Conservation (phyloP, 1,140 invertebrate genomes). For the Polypedilum pembai region DNA sequence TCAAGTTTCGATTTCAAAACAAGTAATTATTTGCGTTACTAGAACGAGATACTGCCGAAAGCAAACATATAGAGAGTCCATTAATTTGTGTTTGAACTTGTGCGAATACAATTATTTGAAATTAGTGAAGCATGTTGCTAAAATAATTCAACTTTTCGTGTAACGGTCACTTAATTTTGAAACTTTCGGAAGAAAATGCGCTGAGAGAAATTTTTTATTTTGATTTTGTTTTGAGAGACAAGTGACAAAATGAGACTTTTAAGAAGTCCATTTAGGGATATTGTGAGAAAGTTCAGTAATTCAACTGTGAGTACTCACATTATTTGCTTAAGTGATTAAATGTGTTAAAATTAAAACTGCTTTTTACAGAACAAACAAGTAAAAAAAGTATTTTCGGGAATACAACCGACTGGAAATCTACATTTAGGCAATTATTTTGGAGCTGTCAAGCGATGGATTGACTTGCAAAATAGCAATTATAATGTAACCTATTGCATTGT, state of each 20-base stretch:
- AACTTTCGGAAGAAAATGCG: not conserved
- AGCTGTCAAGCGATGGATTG: conserved; percentile 78
- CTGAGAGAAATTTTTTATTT: not conserved
- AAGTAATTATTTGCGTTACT: conserved; percentile 9
- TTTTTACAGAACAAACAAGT: conserved; percentile 41
- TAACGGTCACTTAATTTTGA: not conserved
- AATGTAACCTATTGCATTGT: conserved; percentile 79
- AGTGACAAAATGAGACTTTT: not conserved
- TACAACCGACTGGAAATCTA: conserved; percentile 89
- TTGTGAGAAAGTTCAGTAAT: not conserved
- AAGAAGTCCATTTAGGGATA: not conserved
- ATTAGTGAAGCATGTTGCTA: not conserved
- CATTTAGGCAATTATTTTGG: conserved; percentile 98
- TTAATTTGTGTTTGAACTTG: not conserved
- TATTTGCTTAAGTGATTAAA: not conserved
- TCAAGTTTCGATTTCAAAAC: conserved; percentile 14
- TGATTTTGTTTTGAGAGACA: not conserved
- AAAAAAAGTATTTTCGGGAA: conserved; percentile 75
- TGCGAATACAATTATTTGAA: not conserved
- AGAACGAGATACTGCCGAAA: conserved; percentile 32
- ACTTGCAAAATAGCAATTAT: conserved; percentile 65
- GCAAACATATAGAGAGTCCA: not conserved
- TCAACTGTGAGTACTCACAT: not conserved
- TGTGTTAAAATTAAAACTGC: not conserved
- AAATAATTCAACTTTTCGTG: not conserved